Base-by-base conservation (phyloP, 2,113 vertebrate genomes). In the Ascaphus truei region DNA sequence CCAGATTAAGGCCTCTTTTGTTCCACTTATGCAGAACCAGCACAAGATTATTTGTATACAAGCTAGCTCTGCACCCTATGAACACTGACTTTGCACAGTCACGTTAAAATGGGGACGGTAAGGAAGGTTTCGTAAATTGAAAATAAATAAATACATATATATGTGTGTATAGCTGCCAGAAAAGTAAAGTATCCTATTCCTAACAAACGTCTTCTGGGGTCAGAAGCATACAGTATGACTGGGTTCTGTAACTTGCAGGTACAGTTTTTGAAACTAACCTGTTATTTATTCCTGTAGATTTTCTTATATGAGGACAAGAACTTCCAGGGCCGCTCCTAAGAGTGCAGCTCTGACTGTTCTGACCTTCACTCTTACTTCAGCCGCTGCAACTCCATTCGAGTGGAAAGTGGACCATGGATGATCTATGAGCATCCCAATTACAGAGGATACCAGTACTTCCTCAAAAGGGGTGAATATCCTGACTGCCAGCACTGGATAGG, bases 351-450 rank as follows among this genome's bases (percentile, higher is more conserved):
- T 13, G 41, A 45, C 13, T 45, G 41, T 10, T 45, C 41, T 45
- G n/a, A 45, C 16, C 16, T 45, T 7, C n/a, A 45, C 41, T 18
- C n/a, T 18, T 45, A 45, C 41, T 45, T 45, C 41, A 45, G 13
- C 41, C 16, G 4, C n/a, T 45, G 16, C n/a, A 45, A 45, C 51
- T 53, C 51, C 51, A 53, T 53, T 12, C 29, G 27, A 53, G 27
- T 53, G 31, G 51, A 53, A n/a, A 53, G 51, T 30, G 51, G 51
- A 30, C 51, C 51, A 29, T 53, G 51, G 51, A 53, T 53, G 51
- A 53, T 18, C n/a, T n/a, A n/a, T n/a, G n/a, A n/a, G n/a, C n/a
- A n/a, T n/a, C n/a, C n/a, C n/a, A n/a, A n/a, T n/a, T n/a, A n/a
- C n/a, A n/a, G n/a, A n/a, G n/a, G n/a, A n/a, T n/a, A n/a, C n/a